Evolutionary conservation across 2,797 vertebrate genomes (phyloP), one percentile per base, ranked within the genome.

Genomic region (Thunnus albacares): DNA sequence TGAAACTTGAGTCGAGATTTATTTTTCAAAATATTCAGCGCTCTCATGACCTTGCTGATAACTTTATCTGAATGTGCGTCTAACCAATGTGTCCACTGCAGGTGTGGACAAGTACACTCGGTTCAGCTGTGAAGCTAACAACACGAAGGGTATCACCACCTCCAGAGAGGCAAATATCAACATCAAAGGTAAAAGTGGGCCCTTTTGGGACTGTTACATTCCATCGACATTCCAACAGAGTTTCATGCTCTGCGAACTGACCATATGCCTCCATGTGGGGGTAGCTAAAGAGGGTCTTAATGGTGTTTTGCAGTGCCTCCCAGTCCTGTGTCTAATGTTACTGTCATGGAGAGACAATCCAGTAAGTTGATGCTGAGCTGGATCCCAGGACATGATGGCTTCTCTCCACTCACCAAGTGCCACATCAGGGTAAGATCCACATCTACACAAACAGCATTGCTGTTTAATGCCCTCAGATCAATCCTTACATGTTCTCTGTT

Each of bases 51-150:
- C 80, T 80, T 76, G 73, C 47, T 51, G 47, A 51, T 51, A 20
- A 51, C 18, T 20, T 51, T 18, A 3, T 51, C 18, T 51, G 18
- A 51, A 51, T 20, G 38, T 38, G 38, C 7, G 17, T 51, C 41
- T n/a, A 6, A 73, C 11, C 14, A 18, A 57, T 49, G 65, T 81
- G 38, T 71, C 78, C 18, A 70, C 64, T 59, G 33, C 92, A 99
- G 98, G 97, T 93, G 94, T 98, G 77, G 86, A 94, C 0, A 89
- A 95, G 79, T 73, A 88, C 0, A 96, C 97, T 0, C 92, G 93
- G 83, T 99, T 97, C 94, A 98, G 97, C 81, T 99, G 98, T 14
- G 97, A 98, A 87, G 98, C 98, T 49, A 89, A 96, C 90, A 99
- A 99, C 72, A 56, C 53, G 0, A 98, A 97, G 84, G 98, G 98